Conservation (phyloP, 2,113 vertebrate species). For the Meriones unguiculatus region DNA sequence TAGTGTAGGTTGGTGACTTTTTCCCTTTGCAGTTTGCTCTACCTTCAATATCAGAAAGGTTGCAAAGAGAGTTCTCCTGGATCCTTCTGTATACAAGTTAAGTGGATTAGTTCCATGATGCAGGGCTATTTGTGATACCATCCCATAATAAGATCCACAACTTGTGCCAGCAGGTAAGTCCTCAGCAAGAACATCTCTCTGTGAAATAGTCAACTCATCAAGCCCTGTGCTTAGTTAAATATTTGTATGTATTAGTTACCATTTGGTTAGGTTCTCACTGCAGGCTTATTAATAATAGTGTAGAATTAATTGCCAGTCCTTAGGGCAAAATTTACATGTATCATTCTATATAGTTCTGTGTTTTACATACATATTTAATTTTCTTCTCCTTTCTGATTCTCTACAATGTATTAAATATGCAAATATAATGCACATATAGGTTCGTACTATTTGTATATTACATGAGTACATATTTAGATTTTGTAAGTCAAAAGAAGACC, state of each 20-base stretch:
- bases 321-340: not conserved
- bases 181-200: not conserved
- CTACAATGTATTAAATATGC: not conserved
- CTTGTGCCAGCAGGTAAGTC: not conserved
- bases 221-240: conserved; percentile 25
- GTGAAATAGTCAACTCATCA: not conserved
- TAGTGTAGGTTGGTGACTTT: not conserved
- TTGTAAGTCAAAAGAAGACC: not conserved
- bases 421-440: not conserved
- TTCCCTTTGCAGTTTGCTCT: conserved; percentile 1
- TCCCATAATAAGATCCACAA: not conserved
- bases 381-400: not conserved
- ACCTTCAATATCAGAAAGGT: not conserved
- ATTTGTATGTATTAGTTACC: conserved; percentile 17
- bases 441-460: not conserved
- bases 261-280: not conserved
- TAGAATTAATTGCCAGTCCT: not conserved
- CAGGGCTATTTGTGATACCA: not conserved
- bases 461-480: not conserved
- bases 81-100: not conserved
- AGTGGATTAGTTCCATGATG: not conserved
- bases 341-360: not conserved
- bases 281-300: not conserved
- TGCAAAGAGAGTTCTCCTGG: not conserved
- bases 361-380: conserved; percentile 13